Base-by-base conservation (phyloP, 2,113 vertebrate species). In the Eurystomus gularis region DNA sequence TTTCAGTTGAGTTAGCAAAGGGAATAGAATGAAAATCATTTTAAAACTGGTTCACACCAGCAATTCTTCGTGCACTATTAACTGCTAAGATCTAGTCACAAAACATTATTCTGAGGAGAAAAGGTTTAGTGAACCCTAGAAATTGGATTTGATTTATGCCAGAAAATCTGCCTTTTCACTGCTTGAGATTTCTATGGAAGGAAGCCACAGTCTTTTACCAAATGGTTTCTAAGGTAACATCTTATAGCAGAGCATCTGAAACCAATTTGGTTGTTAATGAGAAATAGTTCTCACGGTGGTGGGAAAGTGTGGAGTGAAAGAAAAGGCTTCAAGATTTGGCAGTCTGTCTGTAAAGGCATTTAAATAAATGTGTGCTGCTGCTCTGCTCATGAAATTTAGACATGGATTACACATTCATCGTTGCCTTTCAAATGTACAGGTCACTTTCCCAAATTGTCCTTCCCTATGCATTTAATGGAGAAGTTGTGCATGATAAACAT, bases 251-350 rank as follows among this genome's bases (percentile, higher is more conserved):
- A 97, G 98, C 98, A 98, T 98, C 98, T 98, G 98, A 99, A 98
- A 99, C 98, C 98, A 98, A 98, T 98, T 98, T 97, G 98, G 98
- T 98, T 98, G 98, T 98, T 99, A 99, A 99, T 99, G 98, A 98
- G 98, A 98, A 98, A 97, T 98, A 96, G 98, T 98, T 98, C 98
- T 97, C 97, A 97, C 89, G 94, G 97, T 25, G 98, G 98, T 99
- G 98, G 98, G 99, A 99, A 99, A 99, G 97, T 98, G 97, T 97
- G 94, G 97, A 96, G 96, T 96, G 86, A 98, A 98, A 98, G 98
- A 97, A 97, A 97, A 97, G 96, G 44, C 97, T 97, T 96, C 90
- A 96, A 88, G 97, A 93, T 94, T 95, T 98, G 97, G 97, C 97
- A 97, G 93, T 85, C 75, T 82, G 71, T 97, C 96, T 96, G 92